Conservation (phyloP, 2,797 vertebrate species). For the Enteromius paludinosus region DNA sequence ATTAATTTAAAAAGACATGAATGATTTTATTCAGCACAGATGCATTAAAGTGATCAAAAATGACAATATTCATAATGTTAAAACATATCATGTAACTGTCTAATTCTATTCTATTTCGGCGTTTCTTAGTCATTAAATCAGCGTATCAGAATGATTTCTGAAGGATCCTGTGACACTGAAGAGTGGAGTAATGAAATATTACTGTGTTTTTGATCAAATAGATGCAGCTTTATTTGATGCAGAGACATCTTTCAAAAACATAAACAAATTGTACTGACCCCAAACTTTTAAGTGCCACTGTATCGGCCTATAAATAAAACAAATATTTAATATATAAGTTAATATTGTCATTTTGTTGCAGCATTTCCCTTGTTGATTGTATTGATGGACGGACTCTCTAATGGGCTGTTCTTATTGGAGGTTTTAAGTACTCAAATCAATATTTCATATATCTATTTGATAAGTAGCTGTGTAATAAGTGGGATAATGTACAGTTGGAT, state of each 20-base stretch:
- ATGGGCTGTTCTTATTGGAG: background rate
- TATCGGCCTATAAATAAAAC: background rate
- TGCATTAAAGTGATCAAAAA: background rate
- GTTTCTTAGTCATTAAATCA: background rate
- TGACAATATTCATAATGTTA: background rate
- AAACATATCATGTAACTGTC: background rate
- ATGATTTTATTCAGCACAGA: background rate
- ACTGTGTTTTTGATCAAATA: background rate
- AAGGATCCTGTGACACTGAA: background rate
- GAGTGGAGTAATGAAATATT: background rate
- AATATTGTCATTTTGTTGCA: background rate
- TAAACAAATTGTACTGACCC: background rate
- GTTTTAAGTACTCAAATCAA: conserved; percentile 1
- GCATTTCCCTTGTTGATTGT: background rate
- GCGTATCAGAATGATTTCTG: background rate
- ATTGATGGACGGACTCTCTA: background rate
- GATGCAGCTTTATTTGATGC: background rate
- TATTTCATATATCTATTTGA: background rate
- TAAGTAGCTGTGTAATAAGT: conserved; percentile 3
- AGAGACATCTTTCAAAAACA: background rate
- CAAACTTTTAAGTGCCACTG: background rate
- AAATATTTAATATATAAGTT: background rate
- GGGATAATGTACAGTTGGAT: conserved; percentile 1
- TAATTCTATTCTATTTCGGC: background rate
- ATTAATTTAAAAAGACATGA: background rate